A percentile compares a stretch with the other conserved stretches of the same genome.
Conservation (phyloP, 64 coral and sea anemone genomes). For the Actinia tenebrosa region DNA sequence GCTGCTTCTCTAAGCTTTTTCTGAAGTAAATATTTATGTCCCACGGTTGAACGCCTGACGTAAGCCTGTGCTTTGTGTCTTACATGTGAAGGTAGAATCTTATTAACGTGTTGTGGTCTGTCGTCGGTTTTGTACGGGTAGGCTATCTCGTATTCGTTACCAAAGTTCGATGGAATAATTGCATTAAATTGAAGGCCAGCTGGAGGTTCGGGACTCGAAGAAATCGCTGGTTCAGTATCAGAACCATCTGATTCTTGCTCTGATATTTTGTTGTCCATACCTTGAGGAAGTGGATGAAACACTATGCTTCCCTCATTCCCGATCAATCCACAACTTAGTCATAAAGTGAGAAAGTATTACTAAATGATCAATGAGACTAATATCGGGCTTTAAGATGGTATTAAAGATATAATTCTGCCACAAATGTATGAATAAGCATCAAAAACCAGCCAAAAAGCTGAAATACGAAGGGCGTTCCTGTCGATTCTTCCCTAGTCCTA, state of each 20-base stretch:
- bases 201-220: constrained; percentile 5
- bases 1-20: constrained; percentile 82
- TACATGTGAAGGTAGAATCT: constrained; percentile 59
- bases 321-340: neutral
- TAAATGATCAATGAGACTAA: neutral
- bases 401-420: neutral
- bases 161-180: constrained; percentile 17
- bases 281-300: neutral
- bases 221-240: neutral
- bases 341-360: neutral
- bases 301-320: neutral
- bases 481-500: neutral
- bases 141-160: constrained; percentile 23
- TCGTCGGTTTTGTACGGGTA: neutral
- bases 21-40: constrained; percentile 54
- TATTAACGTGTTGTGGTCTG: constrained; percentile 15
- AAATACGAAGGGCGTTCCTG: constrained; percentile 6
- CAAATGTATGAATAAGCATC: neutral
- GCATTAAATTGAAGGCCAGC: neutral
- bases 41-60: constrained; percentile 42
- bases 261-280: neutral
- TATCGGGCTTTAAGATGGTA: neutral
- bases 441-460: neutral
- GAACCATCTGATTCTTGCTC: constrained; percentile 7
- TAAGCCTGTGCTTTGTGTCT: constrained; percentile 36